These are phyloP conservation scores for Limnephilus lunatus DNA, from an alignment of 2,888 invertebrate genomes.

Conservation along the genomic window DNA sequence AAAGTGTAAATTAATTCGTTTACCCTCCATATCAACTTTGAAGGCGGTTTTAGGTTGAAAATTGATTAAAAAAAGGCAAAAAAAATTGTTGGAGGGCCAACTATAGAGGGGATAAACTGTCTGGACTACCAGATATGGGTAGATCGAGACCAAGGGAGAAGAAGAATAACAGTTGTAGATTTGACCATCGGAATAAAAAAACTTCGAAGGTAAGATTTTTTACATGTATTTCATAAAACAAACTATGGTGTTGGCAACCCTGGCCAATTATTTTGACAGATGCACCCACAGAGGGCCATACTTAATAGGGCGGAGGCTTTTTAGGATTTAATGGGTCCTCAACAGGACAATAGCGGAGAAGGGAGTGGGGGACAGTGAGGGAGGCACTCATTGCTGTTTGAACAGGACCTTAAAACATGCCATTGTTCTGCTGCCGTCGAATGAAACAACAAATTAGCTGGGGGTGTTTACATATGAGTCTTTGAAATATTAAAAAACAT, in stretches of 20 bases:
- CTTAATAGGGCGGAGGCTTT: conserved; percentile 1
- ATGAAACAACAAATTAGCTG: background rate
- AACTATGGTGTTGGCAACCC: background rate
- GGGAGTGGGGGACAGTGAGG: background rate
- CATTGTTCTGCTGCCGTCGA: background rate
- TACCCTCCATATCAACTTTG: too few relatives aligned
- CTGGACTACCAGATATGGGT: too few relatives aligned
- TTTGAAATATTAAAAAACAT: background rate
- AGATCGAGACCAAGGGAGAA: too few relatives aligned
- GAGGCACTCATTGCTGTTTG: background rate
- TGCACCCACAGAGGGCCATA: background rate
- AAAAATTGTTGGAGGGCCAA: too few relatives aligned
- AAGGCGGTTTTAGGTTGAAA: too few relatives aligned
- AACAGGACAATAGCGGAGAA: background rate
- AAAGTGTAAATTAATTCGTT: too few relatives aligned
- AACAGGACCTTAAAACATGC: background rate
- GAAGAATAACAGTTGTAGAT: too few relatives aligned
- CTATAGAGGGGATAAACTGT: too few relatives aligned
- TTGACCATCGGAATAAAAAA: too few relatives aligned
- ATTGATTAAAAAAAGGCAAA: too few relatives aligned
- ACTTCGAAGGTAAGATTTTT: too few relatives aligned
- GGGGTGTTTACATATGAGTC: background rate
- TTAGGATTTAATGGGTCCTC: background rate
- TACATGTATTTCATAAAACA: too few relatives aligned
- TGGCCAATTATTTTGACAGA: background rate